phyloP scores from a whole-genome alignment of 2,888 invertebrate species.

The Xestoiulus laeticollis region DNA sequence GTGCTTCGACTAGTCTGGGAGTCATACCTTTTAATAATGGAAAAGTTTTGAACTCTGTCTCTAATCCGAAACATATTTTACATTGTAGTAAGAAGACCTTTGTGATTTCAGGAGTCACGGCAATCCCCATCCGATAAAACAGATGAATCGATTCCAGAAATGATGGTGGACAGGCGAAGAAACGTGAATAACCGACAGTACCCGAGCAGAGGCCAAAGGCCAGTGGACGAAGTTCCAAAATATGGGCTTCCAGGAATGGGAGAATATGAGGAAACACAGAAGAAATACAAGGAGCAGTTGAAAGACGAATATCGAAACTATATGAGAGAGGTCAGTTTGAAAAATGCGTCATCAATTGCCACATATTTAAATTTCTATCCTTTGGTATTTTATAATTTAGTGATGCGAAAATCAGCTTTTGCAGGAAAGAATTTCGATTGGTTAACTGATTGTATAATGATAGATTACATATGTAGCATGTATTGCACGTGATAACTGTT shows the following conservation, averaged over 20 bases:
- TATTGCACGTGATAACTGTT: no score
- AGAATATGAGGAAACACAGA: conserved; percentile 53
- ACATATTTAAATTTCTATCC: no score
- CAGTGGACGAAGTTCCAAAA: conserved; percentile 42
- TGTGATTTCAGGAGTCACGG: not conserved
- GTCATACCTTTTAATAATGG: no score
- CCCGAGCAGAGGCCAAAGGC: not conserved
- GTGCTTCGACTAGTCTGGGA: no score
- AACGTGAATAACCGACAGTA: not conserved
- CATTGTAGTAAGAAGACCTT: not conserved
- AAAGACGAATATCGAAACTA: conserved; percentile 47
- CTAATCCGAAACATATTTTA: not conserved
- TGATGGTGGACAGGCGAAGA: conserved; percentile 24
- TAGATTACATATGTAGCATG: no score
- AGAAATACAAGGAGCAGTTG: conserved; percentile 48
- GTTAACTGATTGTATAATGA: no score
- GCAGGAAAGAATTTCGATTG: no score
- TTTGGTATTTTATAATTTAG: no score
- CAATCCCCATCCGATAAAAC: not conserved
- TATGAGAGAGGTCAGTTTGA: conserved; percentile 48
- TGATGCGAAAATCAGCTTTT: no score
- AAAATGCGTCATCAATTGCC: no score
- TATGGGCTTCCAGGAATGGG: conserved; percentile 55
- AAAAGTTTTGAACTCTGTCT: not conserved
- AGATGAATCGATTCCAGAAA: not conserved